A percentile compares a stretch with the other conserved stretches of the same genome.
phyloP scores from a whole-genome alignment of 2,113 vertebrate species.

The Echinops telfairi region DNA sequence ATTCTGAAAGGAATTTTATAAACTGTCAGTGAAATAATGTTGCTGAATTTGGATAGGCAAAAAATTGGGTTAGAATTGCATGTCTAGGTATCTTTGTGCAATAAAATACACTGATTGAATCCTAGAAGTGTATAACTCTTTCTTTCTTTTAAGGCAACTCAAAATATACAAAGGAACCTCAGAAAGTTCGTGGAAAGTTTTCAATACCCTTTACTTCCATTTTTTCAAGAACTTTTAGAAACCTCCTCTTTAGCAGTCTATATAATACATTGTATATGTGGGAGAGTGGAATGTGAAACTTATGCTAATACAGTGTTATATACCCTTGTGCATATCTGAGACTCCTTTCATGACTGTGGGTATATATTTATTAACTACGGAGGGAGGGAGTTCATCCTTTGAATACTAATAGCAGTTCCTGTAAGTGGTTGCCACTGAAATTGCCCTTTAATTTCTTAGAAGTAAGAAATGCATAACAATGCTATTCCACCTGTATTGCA shows the following conservation, averaged over 20 bases:
- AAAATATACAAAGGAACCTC: neutral
- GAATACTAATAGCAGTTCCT: neutral
- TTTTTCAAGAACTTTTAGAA: neutral
- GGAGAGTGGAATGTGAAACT: neutral
- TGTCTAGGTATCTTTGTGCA: neutral
- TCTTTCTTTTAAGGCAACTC: neutral
- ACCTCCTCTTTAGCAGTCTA: neutral
- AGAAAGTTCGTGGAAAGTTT: no score
- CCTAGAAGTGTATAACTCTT: neutral
- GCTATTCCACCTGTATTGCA: neutral
- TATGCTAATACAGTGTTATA: neutral
- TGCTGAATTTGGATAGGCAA: neutral
- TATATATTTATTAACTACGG: neutral
- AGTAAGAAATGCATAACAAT: neutral
- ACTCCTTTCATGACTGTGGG: neutral
- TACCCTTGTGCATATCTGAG: neutral
- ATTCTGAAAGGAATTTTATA: neutral
- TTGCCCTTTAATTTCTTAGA: neutral
- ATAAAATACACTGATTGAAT: neutral
- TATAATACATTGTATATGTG: neutral
- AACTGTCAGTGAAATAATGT: neutral
- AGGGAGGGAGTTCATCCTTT: neutral
- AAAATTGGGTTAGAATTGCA: neutral
- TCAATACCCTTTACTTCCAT: no score
- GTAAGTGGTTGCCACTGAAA: neutral